Percentiles rank a stretch among this genome's conserved stretches.
phyloP scores from a whole-genome alignment of 2,797 vertebrate species.

The Microctenopoma stevenorrisi region DNA sequence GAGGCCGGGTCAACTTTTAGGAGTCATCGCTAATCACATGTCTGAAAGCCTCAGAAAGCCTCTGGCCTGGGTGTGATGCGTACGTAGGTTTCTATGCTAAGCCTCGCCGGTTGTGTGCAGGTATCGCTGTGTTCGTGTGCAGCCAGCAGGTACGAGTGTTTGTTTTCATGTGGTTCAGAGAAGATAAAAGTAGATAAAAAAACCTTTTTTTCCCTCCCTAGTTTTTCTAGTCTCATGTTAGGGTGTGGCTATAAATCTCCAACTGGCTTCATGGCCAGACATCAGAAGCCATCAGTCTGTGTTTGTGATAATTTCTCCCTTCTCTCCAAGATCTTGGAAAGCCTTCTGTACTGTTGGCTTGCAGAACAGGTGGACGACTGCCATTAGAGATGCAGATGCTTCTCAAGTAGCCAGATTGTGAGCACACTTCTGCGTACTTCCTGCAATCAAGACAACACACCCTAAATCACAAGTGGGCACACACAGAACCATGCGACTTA shows the following conservation, averaged over 20 bases:
- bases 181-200: slow-evolving; percentile 35
- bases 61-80: slow-evolving; percentile 23
- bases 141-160: not conserved
- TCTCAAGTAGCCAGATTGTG: slow-evolving; percentile 54
- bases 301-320: slow-evolving; percentile 38
- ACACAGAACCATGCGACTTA: not conserved
- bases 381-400: slow-evolving; percentile 57
- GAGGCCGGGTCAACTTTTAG: slow-evolving; percentile 60
- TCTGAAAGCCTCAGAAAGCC: slow-evolving; percentile 28
- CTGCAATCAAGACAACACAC: slow-evolving; percentile 38
- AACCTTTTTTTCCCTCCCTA: too few relatives aligned
- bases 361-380: slow-evolving; percentile 61
- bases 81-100: not conserved
- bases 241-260: slow-evolving; percentile 39
- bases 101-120: slow-evolving; percentile 13
- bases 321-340: slow-evolving; percentile 54
- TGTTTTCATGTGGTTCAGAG: slow-evolving; percentile 2
- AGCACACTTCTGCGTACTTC: slow-evolving; percentile 3
- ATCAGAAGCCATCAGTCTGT: slow-evolving; percentile 59
- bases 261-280: slow-evolving; percentile 55
- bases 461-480: slow-evolving; percentile 10
- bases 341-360: slow-evolving; percentile 44
- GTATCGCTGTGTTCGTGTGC: not conserved
- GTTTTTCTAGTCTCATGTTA: slow-evolving; percentile 29
- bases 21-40: slow-evolving; percentile 59